Conservation (phyloP, 2,113 vertebrate genomes). For the Lipophrys pholis region DNA sequence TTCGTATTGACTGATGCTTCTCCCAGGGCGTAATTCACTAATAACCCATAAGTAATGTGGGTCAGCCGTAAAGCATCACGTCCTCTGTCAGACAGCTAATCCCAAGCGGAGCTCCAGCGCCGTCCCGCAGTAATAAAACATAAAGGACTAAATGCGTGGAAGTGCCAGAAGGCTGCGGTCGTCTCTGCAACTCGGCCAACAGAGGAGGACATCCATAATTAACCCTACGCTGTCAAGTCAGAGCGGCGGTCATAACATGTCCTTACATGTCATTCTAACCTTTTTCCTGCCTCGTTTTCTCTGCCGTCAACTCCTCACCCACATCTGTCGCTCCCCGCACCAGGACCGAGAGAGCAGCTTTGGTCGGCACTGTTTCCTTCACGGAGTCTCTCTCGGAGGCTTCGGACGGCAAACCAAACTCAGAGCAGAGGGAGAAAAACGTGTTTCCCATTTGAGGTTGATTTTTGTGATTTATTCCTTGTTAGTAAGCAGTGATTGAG, state of each 20-base stretch:
- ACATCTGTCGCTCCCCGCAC: constrained; percentile 56
- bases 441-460: constrained; percentile 47
- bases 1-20: constrained; percentile 3
- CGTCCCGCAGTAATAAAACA: constrained; percentile 72
- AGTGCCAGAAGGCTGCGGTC: constrained; percentile 62
- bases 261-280: constrained; percentile 70
- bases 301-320: constrained; percentile 60
- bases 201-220: constrained; percentile 78
- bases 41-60: constrained; percentile 50
- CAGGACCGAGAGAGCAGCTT: constrained; percentile 48
- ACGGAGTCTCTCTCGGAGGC: constrained; percentile 57
- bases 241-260: constrained; percentile 72
- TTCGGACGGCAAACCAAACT: constrained; percentile 47
- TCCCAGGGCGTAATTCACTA: constrained; percentile 35
- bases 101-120: constrained; percentile 43
- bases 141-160: constrained; percentile 50
- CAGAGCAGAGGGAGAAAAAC: constrained; percentile 47
- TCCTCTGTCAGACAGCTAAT: constrained; percentile 53
- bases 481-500: constrained; percentile 42
- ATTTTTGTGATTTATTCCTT: constrained; percentile 60
- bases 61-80: constrained; percentile 64
- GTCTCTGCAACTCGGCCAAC: constrained; percentile 55
- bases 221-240: constrained; percentile 71
- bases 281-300: constrained; percentile 65
- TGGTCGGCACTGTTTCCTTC: constrained; percentile 61